Evolutionary conservation across 92 coral and sea anemone species (phyloP), one percentile per base, ranked within the genome.

Genomic region (Epizoanthus illoricatus): DNA sequence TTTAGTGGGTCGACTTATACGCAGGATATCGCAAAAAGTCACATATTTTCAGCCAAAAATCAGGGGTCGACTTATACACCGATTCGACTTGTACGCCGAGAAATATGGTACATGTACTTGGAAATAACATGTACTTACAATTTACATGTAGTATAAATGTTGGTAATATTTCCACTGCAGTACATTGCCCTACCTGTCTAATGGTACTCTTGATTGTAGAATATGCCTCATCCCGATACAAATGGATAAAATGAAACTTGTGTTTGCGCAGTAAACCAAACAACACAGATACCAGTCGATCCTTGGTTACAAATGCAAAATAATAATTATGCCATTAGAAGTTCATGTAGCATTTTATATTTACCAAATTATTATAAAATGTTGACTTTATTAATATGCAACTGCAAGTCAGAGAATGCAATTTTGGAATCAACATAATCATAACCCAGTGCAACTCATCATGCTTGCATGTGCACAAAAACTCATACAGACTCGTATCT

Each of bases 221-320:
- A 74, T 89, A 97, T 6, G 98, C 99, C 74, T 97, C 98, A 60
- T 94, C 98, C 8, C 97, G 91, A 76, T 97, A 97, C 15, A 91
- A 81, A 83, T 97, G 97, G 18, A 97, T 90, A 71, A 97, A 97
- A 65, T 97, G 98, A 28, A 94, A 91, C 90, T 97, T 97, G 86
- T 90, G 99, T 75, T 97, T 97, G 12, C 98, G 97, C 52, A 97
- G 88, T 49, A 97, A 86, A 24, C 99, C 99, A 91, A 97, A 97
- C 87, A 97, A 71, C n/a, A 97, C 98, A 28, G 98, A 93, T 33
- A 93, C 91, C 64, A 97, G 89, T 45, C 99, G 94, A 68, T 97
- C 99, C 98, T 95, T 88, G 61, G 63, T 45, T n/a, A 15, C n/a
- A 69, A 69, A 61, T 49, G 56, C 12, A 40, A 47, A 47, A 5